phyloP scores from a whole-genome alignment of 2,797 vertebrate genomes.

The Triplophysa bombifrons region DNA sequence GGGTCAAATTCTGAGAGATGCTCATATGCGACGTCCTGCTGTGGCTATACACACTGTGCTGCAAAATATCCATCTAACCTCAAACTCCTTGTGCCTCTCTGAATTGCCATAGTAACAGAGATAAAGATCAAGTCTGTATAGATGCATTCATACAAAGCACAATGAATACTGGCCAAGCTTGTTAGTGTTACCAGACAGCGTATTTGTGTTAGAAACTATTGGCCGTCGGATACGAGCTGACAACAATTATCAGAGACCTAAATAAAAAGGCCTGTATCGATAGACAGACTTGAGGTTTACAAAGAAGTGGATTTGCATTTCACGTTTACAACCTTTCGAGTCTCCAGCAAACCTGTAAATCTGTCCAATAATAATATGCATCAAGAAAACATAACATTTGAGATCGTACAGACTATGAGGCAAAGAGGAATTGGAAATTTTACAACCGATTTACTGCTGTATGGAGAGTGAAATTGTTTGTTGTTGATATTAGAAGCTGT shows the following conservation, averaged over 20 bases:
- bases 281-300: neutral
- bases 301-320: neutral
- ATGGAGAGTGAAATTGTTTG: neutral
- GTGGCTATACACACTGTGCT: neutral
- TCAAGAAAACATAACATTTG: neutral
- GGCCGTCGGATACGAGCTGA: neutral
- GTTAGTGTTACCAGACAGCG: slow-evolving; percentile 35
- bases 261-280: neutral
- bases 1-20: neutral
- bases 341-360: neutral
- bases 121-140: slow-evolving; percentile 29
- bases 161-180: slow-evolving; percentile 29
- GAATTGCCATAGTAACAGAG: slow-evolving; percentile 41
- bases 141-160: slow-evolving; percentile 16
- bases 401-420: neutral
- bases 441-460: slow-evolving; percentile 8
- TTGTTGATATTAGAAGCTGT: slow-evolving; percentile 14
- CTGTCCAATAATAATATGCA: slow-evolving; percentile 14
- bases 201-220: slow-evolving; percentile 30
- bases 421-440: neutral
- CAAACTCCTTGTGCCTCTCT: slow-evolving; percentile 17
- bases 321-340: slow-evolving; percentile 16
- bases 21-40: slow-evolving; percentile 18
- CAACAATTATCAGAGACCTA: slow-evolving; percentile 16
- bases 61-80: slow-evolving; percentile 28